Evolutionary conservation across 2,113 vertebrate species (phyloP), one percentile per base, ranked within the genome.

Genomic region (Lota lota): DNA sequence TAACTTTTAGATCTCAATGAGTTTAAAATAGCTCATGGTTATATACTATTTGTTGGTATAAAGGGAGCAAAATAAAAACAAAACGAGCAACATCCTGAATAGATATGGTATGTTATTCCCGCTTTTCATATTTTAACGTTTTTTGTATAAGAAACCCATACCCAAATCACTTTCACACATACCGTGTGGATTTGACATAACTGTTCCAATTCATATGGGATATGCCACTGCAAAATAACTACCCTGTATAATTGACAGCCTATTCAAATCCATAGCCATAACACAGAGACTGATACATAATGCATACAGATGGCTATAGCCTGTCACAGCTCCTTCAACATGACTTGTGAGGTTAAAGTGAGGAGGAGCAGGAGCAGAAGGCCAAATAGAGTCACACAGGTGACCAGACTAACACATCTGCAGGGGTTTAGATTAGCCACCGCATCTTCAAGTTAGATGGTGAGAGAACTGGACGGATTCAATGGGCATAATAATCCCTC

Each of bases 361-460:
- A n/a, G 17, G 21, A 15, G 53, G 53, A 12, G 6, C 40, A 5
- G 22, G 20, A 58, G 66, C 56, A 22, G 16, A 51, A 36, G 61
- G 54, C 64, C 63, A 68, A 74, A 67, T 65, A 66, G 20, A 65
- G 72, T 77, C 81, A 8, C 8, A 5, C 79, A 72, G 53, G 67
- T n/a, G 54, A 10, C 53, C 75, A 79, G 73, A 86, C 81, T 83
- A 84, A 70, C 65, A 63, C 70, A 64, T 56, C 60, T 54, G 74
- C 77, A 77, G 14, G 68, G 72, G 83, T 76, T 83, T 83, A 82
- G 86, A 88, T 88, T 83, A 88, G 81, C 72, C 75, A 83, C 68
- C 81, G 78, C 77, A 66, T 79, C 73, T 79, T 74, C 83, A 61
- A 61, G 63, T 77, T 69, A 63, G 53, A 75, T 71, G 70, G 59